Evolutionary conservation across 2,113 vertebrate genomes (phyloP).

Genomic region (Mesitornis unicolor): DNA sequence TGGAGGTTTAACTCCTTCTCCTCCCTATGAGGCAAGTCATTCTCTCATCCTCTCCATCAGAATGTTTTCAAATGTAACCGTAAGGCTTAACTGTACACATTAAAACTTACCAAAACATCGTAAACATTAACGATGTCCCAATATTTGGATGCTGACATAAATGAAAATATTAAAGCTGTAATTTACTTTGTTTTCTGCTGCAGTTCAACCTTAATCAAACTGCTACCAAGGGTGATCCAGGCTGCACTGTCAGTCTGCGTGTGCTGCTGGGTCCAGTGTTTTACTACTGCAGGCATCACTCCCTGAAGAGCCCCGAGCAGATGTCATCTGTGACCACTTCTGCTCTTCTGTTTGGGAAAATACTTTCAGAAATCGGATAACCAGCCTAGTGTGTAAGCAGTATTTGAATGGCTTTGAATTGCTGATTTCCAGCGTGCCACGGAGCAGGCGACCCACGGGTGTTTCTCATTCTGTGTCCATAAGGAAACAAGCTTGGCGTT

Average conservation of each 20-base stretch:
- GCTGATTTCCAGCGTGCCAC: background rate
- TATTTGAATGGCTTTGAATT: conserved; percentile 4
- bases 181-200: background rate
- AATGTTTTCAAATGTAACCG: background rate
- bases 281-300: background rate
- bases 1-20: background rate
- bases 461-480: conserved; percentile 2
- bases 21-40: background rate
- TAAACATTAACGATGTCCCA: background rate
- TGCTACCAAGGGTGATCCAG: background rate
- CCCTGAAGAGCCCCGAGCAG: background rate
- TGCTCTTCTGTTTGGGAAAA: background rate
- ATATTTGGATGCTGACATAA: background rate
- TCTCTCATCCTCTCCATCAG: background rate
- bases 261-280: background rate
- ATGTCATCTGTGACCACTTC: background rate
- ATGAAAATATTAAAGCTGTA: background rate
- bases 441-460: background rate
- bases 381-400: background rate
- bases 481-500: conserved; percentile 45
- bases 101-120: background rate
- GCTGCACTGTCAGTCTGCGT: background rate
- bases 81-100: background rate
- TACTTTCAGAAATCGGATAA: background rate
- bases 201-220: background rate